Conservation (phyloP, 2,888 invertebrate genomes). For the Leucophora obtusa region DNA sequence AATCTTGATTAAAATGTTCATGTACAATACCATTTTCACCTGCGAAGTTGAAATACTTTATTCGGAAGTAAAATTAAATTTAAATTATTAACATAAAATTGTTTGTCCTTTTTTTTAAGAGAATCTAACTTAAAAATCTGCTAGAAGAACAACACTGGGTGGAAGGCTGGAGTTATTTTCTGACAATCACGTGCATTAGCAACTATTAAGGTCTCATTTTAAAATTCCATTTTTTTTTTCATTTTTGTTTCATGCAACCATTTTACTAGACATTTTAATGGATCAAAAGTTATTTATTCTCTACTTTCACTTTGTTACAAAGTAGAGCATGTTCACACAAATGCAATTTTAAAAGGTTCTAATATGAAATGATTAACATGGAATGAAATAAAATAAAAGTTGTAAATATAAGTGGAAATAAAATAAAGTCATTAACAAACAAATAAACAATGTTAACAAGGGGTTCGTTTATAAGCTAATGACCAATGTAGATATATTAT, state of each 20-base stretch:
- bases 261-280: background rate
- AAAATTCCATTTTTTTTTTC: background rate
- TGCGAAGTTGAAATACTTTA: too few species aligned
- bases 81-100: too few species aligned
- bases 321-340: constrained; percentile 33
- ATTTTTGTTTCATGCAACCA: background rate
- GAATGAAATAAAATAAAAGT: background rate
- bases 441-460: constrained; percentile 12
- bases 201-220: background rate
- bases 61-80: too few species aligned
- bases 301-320: constrained; percentile 19
- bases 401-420: constrained; percentile 4
- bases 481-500: background rate
- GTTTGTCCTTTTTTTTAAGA: too few species aligned
- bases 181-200: too few species aligned
- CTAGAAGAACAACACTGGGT: too few species aligned
- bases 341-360: constrained; percentile 45
- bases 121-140: too few species aligned
- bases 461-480: constrained; percentile 19
- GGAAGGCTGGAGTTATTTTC: too few species aligned
- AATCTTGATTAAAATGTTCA: too few species aligned
- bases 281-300: background rate
- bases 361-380: constrained; percentile 36
- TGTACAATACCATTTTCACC: too few species aligned
- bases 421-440: constrained; percentile 36